Conservation (phyloP, 2,888 invertebrate genomes). For the Rapana venosa region DNA sequence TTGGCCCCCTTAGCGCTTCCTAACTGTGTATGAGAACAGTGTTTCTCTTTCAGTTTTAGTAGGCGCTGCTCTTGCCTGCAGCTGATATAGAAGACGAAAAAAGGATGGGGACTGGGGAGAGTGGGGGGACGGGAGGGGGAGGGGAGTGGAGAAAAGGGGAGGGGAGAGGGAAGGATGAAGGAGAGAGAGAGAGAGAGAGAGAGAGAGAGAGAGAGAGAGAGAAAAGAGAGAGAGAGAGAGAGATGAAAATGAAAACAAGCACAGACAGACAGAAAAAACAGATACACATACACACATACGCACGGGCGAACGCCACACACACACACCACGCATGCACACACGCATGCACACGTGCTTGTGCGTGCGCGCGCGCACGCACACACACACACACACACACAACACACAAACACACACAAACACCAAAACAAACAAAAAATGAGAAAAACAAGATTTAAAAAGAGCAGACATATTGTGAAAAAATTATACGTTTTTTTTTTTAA, state of each 20-base stretch:
- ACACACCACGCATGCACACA: background rate
- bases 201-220: background rate
- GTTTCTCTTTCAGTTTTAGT: too few relatives aligned
- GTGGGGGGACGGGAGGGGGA: background rate
- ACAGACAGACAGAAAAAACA: background rate
- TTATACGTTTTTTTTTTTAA: too few relatives aligned
- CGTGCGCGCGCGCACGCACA: background rate
- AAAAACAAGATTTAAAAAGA: background rate
- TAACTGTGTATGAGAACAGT: too few relatives aligned
- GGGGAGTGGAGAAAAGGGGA: background rate
- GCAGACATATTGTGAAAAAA: too few relatives aligned
- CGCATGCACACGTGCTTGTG: too few relatives aligned
- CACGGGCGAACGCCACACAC: background rate
- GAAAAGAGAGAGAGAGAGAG: background rate
- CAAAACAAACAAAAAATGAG: background rate
- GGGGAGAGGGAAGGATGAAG: too few relatives aligned
- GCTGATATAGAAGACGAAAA: background rate
- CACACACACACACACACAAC: slow-evolving; percentile 14
- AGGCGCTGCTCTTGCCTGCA: too few relatives aligned
- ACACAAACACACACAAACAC: background rate
- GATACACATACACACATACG: background rate
- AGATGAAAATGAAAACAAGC: background rate
- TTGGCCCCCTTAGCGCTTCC: too few relatives aligned
- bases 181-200: background rate
- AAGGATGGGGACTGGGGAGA: background rate